phyloP scores from a whole-genome alignment of 1,140 invertebrate species.

The Propsilocerus akamusi region DNA sequence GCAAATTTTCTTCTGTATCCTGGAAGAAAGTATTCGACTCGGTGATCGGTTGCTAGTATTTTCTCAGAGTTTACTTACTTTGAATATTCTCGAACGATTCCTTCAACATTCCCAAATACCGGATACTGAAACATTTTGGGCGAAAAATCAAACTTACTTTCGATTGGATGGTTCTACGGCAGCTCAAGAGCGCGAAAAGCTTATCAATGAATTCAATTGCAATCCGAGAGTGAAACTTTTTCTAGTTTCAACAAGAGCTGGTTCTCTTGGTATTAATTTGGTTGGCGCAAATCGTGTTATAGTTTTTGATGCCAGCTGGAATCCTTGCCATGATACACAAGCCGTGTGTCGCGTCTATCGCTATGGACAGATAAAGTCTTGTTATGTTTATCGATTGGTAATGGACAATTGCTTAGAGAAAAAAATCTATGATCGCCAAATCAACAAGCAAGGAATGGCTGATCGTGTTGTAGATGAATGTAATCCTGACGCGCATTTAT shows the following conservation, averaged over 20 bases:
- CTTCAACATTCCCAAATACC: slow-evolving; percentile 64
- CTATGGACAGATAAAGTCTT: slow-evolving; percentile 88
- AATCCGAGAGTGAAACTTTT: slow-evolving; percentile 80
- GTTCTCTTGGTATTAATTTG: slow-evolving; percentile 93
- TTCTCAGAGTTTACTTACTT: slow-evolving; percentile 87
- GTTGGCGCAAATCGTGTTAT: slow-evolving; percentile 93
- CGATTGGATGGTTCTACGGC: slow-evolving; percentile 90
- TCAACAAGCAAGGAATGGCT: slow-evolving; percentile 94
- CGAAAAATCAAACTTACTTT: slow-evolving; percentile 75
- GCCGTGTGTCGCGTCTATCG: slow-evolving; percentile 95
- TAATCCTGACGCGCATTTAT: slow-evolving; percentile 89
- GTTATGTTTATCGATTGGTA: slow-evolving; percentile 90
- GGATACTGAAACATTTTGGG: slow-evolving; percentile 52
- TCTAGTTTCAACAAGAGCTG: slow-evolving; percentile 92
- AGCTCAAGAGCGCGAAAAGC: slow-evolving; percentile 80
- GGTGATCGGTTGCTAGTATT: slow-evolving; percentile 92
- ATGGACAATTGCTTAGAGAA: slow-evolving; percentile 94
- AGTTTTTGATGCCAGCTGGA: slow-evolving; percentile 97
- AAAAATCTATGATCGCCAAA: slow-evolving; percentile 95
- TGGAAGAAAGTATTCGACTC: slow-evolving; percentile 69
- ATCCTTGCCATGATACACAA: slow-evolving; percentile 98
- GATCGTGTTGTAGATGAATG: slow-evolving; percentile 96
- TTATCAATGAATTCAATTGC: slow-evolving; percentile 95
- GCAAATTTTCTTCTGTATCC: slow-evolving; percentile 80
- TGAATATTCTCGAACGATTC: slow-evolving; percentile 95